Evolutionary conservation across 2,888 invertebrate species (phyloP), one percentile per base, ranked within the genome.

Genomic region (Drosophila anceps): DNA sequence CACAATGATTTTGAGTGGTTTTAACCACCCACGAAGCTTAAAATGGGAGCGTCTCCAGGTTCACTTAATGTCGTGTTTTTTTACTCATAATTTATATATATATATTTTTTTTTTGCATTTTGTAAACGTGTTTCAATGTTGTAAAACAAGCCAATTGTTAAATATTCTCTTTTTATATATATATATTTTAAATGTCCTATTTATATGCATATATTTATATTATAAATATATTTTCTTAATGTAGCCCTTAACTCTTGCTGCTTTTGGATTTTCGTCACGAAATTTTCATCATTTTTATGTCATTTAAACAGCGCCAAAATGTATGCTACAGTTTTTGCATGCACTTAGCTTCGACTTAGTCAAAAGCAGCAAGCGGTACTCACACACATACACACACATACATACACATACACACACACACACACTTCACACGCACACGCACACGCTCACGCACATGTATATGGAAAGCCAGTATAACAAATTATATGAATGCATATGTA

Each of bases 391-490:
- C 33, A 59, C 51, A 44, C 15, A 59, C 57, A 15, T 4, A 57
- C 55, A 53, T 1, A 37, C 13, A 41, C 13, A 58, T 44, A 55
- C 55, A 71, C 51, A 29, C 35, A 44, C 43, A 24, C 20, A 20
- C 2, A 20, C 43, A 18, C 12, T 24, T 31, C 31, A 37, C 43
- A 62, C 55, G 60, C 43, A 39, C 39, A 53, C 29, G 20, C 73
- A 51, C 50, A 70, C 46, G 35, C 43, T 44, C 33, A 20, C 73
- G 48, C 50, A 73, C 72, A 33, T 89, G 82, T 87, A 86, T 87
- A 87, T 85, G 90, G 85, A 87, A 73, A 85, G 89, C 85, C 89
- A 87, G 53, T 64, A 70, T 84, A 84, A 85, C 73, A 82, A 84
- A 81, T 78, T 69, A 65, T 74, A 72, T 55, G 58, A 69, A 69